phyloP scores from a whole-genome alignment of 1,140 invertebrate species.

The Mesaphorura yosii region DNA sequence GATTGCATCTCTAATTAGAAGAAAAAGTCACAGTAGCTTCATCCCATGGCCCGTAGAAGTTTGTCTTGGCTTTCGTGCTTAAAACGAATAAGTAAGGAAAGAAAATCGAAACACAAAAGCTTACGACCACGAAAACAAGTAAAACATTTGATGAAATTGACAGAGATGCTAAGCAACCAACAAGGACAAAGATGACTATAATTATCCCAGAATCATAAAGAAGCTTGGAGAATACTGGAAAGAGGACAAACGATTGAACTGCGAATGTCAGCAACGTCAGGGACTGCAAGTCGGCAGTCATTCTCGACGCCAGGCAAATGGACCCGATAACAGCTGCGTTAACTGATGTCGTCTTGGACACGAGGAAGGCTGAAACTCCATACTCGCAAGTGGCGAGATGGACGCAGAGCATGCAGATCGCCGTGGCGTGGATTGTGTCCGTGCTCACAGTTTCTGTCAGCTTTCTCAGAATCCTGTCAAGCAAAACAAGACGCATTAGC shows the following conservation, averaged over 20 bases:
- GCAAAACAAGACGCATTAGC: too few species aligned
- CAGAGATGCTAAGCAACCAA: conserved; percentile 28
- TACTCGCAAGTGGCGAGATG: conserved; percentile 90
- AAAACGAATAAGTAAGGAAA: conserved; percentile 11
- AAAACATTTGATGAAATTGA: conserved; percentile 13
- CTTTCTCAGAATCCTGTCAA: conserved; percentile 86
- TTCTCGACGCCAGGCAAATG: conserved; percentile 81
- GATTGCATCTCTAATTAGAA: too few species aligned
- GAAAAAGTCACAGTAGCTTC: conserved; percentile 23
- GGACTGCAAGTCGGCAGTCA: conserved; percentile 68
- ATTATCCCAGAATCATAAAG: conserved; percentile 36
- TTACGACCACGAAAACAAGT: conserved; percentile 6
- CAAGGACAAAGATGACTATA: conserved; percentile 33
- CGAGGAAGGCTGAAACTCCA: conserved; percentile 62
- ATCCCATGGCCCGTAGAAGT: conserved; percentile 29
- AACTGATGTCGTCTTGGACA: conserved; percentile 66
- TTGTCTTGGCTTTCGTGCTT: conserved; percentile 11
- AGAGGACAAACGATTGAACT: conserved; percentile 75
- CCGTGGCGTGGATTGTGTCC: conserved; percentile 88
- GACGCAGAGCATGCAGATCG: conserved; percentile 70
- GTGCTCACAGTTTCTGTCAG: conserved; percentile 91
- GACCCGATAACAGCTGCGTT: conserved; percentile 87
- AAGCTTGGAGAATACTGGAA: conserved; percentile 62
- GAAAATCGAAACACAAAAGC: conserved; percentile 2
- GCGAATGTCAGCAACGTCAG: conserved; percentile 77